Evolutionary conservation across 2,113 vertebrate genomes (phyloP).

Genomic region (Charina bottae): DNA sequence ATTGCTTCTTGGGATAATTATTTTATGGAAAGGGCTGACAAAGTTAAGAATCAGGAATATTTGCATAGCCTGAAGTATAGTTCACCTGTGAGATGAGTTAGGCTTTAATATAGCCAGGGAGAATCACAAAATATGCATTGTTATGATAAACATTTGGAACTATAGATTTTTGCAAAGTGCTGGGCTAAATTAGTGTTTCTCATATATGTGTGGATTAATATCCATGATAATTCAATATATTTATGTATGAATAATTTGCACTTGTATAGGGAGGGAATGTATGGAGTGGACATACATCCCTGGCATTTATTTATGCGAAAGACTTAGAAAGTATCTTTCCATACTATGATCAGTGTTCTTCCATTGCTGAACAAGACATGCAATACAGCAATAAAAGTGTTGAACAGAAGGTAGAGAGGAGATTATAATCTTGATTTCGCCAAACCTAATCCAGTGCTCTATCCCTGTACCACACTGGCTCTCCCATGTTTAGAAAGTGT

Average conservation of each 20-base stretch:
- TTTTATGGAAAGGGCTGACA: not conserved
- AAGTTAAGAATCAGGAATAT: not conserved
- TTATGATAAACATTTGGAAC: not conserved
- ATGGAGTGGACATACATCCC: not conserved
- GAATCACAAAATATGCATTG: not conserved
- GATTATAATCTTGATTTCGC: not conserved
- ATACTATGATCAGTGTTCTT: not conserved
- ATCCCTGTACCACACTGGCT: too few relatives aligned
- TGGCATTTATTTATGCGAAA: not conserved
- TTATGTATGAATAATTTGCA: not conserved
- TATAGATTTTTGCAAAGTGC: not conserved
- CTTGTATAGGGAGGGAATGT: not conserved
- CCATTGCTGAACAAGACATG: not conserved
- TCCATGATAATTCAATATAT: not conserved
- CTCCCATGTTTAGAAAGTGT: too few relatives aligned
- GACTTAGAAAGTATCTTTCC: not conserved
- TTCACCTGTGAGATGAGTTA: not conserved
- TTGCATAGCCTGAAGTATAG: not conserved
- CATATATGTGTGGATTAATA: not conserved
- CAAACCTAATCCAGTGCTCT: not conserved
- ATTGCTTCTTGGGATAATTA: slow-evolving; percentile 10
- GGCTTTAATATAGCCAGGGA: not conserved
- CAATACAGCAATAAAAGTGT: not conserved
- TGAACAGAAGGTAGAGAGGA: not conserved
- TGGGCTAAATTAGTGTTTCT: not conserved